Evolutionary conservation across 92 coral and sea anemone genomes (phyloP).

Genomic region (Porites rus): DNA sequence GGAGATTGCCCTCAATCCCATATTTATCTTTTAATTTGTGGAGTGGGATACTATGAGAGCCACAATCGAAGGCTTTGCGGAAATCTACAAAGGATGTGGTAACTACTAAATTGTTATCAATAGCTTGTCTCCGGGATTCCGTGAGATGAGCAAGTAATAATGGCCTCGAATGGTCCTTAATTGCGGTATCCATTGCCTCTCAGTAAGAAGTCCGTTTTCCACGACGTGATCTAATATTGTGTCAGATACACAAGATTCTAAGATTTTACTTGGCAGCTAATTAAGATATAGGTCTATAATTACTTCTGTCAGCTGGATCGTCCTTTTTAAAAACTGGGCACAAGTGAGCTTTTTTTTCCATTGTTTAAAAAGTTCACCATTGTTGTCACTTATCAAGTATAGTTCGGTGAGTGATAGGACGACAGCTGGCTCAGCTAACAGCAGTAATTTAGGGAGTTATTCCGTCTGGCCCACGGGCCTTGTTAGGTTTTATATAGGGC

Average conservation of each 20-base stretch:
- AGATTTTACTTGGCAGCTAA: background rate
- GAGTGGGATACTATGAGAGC: background rate
- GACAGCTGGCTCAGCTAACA: background rate
- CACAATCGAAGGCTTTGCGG: background rate
- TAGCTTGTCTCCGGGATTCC: background rate
- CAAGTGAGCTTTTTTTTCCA: conserved; percentile 26
- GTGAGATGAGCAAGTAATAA: background rate
- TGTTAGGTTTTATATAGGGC: conserved; percentile 7
- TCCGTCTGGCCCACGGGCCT: background rate
- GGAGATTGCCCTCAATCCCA: background rate
- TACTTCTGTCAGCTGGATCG: conserved; percentile 9
- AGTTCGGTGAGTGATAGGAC: conserved; percentile 1
- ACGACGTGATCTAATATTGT: background rate
- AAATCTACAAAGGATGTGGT: background rate
- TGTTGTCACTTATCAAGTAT: background rate
- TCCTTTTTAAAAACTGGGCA: conserved; percentile 14
- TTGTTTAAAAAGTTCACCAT: background rate
- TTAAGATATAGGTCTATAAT: background rate
- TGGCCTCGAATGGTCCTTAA: conserved; percentile 18
- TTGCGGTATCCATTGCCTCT: conserved; percentile 20
- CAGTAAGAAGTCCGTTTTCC: conserved; percentile 1
- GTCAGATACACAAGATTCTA: conserved; percentile 3
- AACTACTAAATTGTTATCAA: background rate
- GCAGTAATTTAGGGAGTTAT: background rate
- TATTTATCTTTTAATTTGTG: background rate